Base-by-base conservation (phyloP, 2,113 vertebrate genomes). In the Maccullochella peelii region DNA sequence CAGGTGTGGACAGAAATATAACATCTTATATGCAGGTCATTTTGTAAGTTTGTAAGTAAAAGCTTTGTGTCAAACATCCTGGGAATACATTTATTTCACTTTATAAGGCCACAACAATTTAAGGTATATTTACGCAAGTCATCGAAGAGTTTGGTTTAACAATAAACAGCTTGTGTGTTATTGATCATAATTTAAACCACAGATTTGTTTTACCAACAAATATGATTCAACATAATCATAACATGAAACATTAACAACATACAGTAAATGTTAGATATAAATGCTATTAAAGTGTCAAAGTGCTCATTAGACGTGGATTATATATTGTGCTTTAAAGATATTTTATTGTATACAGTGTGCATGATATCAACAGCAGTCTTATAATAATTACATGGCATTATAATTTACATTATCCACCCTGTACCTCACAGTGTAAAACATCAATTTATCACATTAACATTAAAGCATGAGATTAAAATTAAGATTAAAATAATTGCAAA, bases 1-100 rank as follows among this genome's bases (percentile, higher is more conserved):
- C 50, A 73, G 68, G 36, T 68, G 69, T 74, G 54, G 36, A 74
- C 36, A 40, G 44, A 68, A 54, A 68, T 68, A 54, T 62, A 78
- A 55, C 66, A 78, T 78, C 52, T 67, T 52, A 68, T 52, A 40
- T 27, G 27, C 18, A 65, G 9, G n/a, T 78, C n/a, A n/a, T n/a
- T n/a, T n/a, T n/a, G n/a, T n/a, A n/a, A 20, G 25, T 42, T 54
- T 44, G 36, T 18, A 54, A 71, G 25, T 12, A 71, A 15, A 71
- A 73, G 49, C 23, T 5, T 1, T 49, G 2, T 50, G 47, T 18
- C 47, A 47, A 36, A 16, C 10, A 0, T 54, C 4, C 27, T 25
- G 6, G 30, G 1, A 40, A n/a, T 61, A n/a, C 3, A 71, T 15
- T 42, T 12, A 63, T 36, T 47, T 55, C 11, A 25, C 14, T 14